Evolutionary conservation across 2,888 invertebrate genomes (phyloP).

Genomic region (Chloroclystis v-ata): DNA sequence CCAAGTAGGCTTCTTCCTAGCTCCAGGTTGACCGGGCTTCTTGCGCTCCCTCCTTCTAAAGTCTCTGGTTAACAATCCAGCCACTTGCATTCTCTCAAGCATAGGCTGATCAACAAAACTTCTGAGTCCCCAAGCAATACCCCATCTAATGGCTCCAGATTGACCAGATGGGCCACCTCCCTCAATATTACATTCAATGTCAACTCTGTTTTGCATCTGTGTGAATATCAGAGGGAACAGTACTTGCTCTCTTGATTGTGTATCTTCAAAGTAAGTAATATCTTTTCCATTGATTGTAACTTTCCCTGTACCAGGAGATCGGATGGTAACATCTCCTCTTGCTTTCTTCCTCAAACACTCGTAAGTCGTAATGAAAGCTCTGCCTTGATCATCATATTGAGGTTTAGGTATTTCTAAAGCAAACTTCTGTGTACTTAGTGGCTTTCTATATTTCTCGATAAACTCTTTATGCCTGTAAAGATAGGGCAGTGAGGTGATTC

Average conservation of each 20-base stretch:
- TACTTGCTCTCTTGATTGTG: conserved; percentile 88
- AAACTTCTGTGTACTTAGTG: conserved; percentile 77
- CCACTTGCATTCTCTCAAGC: conserved; percentile 91
- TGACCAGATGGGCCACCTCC: conserved; percentile 88
- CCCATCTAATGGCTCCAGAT: conserved; percentile 93
- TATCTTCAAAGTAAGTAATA: conserved; percentile 85
- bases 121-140: conserved; percentile 88
- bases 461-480: conserved; percentile 84
- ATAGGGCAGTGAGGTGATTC: conserved; percentile 84
- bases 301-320: conserved; percentile 89
- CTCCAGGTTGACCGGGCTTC: conserved; percentile 94
- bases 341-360: conserved; percentile 85
- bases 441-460: conserved; percentile 83
- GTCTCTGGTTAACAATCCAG: conserved; percentile 91
- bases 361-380: conserved; percentile 84
- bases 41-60: conserved; percentile 88
- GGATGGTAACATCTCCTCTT: conserved; percentile 87
- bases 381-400: conserved; percentile 82
- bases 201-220: conserved; percentile 85
- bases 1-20: conserved; percentile 95
- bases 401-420: conserved; percentile 82
- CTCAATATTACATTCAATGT: conserved; percentile 86
- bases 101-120: conserved; percentile 88
- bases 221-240: conserved; percentile 91
- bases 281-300: conserved; percentile 89